Conservation (phyloP, 1,140 invertebrate species). For the Leptopilina boulardi region DNA sequence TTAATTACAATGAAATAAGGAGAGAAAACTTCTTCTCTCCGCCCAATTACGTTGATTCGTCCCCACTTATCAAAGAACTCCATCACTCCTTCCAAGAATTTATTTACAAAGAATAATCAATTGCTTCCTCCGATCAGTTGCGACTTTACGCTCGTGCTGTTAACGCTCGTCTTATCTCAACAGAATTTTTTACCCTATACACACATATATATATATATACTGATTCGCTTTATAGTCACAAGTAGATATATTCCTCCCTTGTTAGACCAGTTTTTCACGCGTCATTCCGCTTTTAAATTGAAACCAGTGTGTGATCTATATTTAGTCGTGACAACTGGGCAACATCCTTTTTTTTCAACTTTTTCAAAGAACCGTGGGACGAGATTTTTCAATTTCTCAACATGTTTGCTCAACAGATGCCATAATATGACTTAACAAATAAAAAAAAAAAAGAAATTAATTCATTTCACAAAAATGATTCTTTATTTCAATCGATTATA, state of each 20-base stretch:
- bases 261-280: slow-evolving; percentile 1
- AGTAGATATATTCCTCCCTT: neutral
- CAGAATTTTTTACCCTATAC: neutral
- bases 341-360: slow-evolving; percentile 10
- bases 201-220: neutral
- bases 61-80: slow-evolving; percentile 9
- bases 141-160: slow-evolving; percentile 1
- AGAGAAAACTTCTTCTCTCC: neutral
- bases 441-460: neutral
- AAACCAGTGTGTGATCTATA: slow-evolving; percentile 44
- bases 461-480: neutral
- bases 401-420: slow-evolving; percentile 8
- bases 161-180: neutral
- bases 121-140: slow-evolving; percentile 35
- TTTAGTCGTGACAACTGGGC: slow-evolving; percentile 43
- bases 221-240: neutral
- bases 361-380: slow-evolving; percentile 6
- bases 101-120: slow-evolving; percentile 26
- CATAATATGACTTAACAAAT: neutral
- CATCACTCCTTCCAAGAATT: slow-evolving; percentile 7
- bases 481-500: too few relatives aligned
- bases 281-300: slow-evolving; percentile 9
- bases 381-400: slow-evolving; percentile 3
- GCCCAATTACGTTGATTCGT: neutral
- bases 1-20: neutral